A percentile compares a stretch with the other conserved stretches of the same genome.
Conservation (phyloP, 2,113 vertebrate genomes). For the Malaclemys terrapin region DNA sequence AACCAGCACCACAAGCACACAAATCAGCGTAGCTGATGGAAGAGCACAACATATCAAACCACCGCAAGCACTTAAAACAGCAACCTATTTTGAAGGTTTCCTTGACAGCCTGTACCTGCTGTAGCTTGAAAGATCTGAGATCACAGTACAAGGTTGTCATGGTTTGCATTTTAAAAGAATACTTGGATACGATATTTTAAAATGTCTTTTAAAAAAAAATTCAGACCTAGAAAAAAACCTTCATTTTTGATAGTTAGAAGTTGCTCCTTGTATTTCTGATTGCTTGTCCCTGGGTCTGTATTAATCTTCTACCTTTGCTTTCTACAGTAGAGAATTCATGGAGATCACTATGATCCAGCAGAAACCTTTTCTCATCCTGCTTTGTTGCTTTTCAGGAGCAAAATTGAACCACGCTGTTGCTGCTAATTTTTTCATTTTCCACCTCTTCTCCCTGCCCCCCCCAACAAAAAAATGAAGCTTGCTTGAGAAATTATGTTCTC, state of each 20-base stretch:
- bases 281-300: background rate
- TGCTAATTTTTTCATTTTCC: background rate
- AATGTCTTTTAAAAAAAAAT: background rate
- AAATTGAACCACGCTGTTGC: background rate
- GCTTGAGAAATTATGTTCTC: slow-evolving; percentile 23
- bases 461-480: slow-evolving; percentile 1
- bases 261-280: slow-evolving; percentile 21
- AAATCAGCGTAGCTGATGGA: background rate
- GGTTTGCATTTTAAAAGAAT: background rate
- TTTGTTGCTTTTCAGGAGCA: background rate
- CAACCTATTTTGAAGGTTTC: background rate
- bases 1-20: slow-evolving; percentile 41
- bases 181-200: background rate
- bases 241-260: background rate
- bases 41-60: background rate
- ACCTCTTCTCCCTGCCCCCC: fast-evolving
- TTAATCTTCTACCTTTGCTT: background rate
- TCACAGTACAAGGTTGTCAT: background rate
- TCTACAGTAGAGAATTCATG: background rate
- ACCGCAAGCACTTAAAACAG: background rate
- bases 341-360: background rate
- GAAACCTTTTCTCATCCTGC: background rate
- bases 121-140: background rate
- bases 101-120: slow-evolving; percentile 12
- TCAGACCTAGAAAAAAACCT: background rate